Conservation (phyloP, 2,113 vertebrate genomes). For the Synodontis membranacea region DNA sequence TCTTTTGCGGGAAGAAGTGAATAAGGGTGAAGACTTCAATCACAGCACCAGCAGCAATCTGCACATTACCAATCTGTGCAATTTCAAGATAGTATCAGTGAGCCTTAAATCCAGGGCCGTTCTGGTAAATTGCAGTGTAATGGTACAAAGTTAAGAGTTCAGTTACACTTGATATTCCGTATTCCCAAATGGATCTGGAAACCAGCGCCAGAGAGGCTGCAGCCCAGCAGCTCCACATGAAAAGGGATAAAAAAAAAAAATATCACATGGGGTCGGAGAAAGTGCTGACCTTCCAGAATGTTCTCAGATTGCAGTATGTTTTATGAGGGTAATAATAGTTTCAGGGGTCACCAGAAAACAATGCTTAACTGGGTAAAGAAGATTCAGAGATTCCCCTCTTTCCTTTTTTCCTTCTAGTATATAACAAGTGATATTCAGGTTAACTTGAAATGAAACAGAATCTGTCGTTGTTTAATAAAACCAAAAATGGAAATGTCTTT, state of each 20-base stretch:
- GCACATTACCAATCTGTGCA: conserved; percentile 10
- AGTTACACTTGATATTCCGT: conserved; percentile 43
- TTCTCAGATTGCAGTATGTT: conserved; percentile 28
- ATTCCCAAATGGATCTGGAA: conserved; percentile 40
- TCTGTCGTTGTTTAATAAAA: neutral
- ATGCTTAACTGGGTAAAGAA: conserved; percentile 30
- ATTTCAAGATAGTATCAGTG: conserved; percentile 39
- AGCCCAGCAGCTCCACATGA: conserved; percentile 12
- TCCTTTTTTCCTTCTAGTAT: neutral
- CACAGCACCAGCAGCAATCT: conserved; percentile 22
- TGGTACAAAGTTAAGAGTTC: conserved; percentile 25
- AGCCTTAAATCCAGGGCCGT: conserved; percentile 29
- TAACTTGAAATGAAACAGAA: neutral
- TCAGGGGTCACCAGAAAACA: conserved; percentile 49
- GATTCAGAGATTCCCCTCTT: neutral
- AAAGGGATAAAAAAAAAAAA: conserved; percentile 23
- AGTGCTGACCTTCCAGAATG: conserved; percentile 27
- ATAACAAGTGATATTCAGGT: neutral
- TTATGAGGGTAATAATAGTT: conserved; percentile 52
- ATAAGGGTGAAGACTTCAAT: conserved; percentile 37
- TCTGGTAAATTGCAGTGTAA: conserved; percentile 31
- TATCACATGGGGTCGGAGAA: conserved; percentile 18
- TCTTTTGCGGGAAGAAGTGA: conserved; percentile 38
- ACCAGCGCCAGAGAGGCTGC: conserved; percentile 27
- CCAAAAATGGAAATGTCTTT: conserved; percentile 3